A percentile compares a stretch with the other conserved stretches of the same genome.
These are phyloP conservation scores for Proisotoma minuta DNA, from an alignment of 2,888 invertebrate genomes.

Conservation along the genomic window DNA sequence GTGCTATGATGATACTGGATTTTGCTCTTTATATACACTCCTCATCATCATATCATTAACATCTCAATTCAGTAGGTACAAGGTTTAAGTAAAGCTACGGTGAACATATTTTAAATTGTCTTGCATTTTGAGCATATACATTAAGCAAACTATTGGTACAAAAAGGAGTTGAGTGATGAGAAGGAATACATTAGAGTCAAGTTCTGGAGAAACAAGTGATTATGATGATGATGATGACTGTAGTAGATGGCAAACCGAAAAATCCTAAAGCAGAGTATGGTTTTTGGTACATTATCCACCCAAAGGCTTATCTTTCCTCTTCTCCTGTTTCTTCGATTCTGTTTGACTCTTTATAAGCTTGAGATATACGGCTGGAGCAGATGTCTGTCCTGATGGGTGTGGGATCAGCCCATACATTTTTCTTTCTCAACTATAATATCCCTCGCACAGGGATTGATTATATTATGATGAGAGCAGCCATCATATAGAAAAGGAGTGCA, in stretches of 20 bases:
- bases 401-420: constrained; percentile 4
- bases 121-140: background rate
- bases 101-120: constrained; percentile 1
- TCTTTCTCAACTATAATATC: background rate
- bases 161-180: background rate
- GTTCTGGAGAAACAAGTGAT: constrained; percentile 11
- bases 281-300: constrained; percentile 3
- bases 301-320: background rate
- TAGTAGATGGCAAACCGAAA: background rate
- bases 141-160: background rate
- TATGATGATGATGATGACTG: constrained; percentile 30
- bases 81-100: background rate
- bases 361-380: background rate
- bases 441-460: background rate
- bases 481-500: background rate
- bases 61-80: background rate
- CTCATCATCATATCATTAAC: constrained; percentile 1
- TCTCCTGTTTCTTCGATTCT: constrained; percentile 6
- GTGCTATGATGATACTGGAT: too few species aligned
- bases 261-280: background rate
- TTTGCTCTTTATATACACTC: too few species aligned
- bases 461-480: background rate
- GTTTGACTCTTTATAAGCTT: constrained; percentile 4
- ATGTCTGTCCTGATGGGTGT: background rate
- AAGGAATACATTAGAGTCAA: constrained; percentile 3